Conservation (phyloP, 2,888 invertebrate genomes). For the Nemurella pictetii region DNA sequence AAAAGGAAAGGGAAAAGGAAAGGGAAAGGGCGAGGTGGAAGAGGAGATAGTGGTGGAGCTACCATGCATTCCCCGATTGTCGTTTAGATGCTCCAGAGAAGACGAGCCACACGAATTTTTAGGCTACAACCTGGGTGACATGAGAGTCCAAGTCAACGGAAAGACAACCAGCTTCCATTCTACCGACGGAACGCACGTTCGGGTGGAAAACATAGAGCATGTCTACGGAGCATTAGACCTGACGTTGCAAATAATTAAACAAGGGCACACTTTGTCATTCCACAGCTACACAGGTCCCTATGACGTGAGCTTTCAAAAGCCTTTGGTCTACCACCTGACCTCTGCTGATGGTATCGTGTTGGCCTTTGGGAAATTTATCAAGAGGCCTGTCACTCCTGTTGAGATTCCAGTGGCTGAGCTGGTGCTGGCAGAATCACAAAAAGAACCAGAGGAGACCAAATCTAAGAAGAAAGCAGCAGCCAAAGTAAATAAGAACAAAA, state of each 20-base stretch:
- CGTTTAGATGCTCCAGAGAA: slow-evolving; percentile 35
- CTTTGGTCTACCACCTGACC: slow-evolving; percentile 47
- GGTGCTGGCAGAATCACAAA: background rate
- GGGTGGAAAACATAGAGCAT: slow-evolving; percentile 47
- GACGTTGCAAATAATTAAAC: slow-evolving; percentile 44
- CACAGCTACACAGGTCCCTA: slow-evolving; percentile 36
- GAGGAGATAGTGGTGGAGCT: background rate
- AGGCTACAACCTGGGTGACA: slow-evolving; percentile 48
- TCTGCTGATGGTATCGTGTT: slow-evolving; percentile 46
- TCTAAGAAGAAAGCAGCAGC: background rate
- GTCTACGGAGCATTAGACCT: slow-evolving; percentile 43
- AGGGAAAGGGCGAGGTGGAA: background rate
- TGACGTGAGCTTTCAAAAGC: slow-evolving; percentile 14
- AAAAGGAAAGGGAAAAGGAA: background rate
- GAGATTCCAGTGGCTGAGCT: background rate
- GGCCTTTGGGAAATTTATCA: slow-evolving; percentile 44
- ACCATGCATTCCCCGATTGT: slow-evolving; percentile 1
- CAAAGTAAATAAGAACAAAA: background rate
- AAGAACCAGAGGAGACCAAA: background rate
- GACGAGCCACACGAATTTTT: slow-evolving; percentile 45
- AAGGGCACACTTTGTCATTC: slow-evolving; percentile 44
- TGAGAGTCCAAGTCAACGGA: slow-evolving; percentile 46
- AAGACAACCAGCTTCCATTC: slow-evolving; percentile 45
- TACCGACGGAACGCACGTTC: slow-evolving; percentile 46
- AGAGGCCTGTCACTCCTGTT: background rate